Conservation (phyloP, 2,888 invertebrate species). For the Eretmocerus hayati region DNA sequence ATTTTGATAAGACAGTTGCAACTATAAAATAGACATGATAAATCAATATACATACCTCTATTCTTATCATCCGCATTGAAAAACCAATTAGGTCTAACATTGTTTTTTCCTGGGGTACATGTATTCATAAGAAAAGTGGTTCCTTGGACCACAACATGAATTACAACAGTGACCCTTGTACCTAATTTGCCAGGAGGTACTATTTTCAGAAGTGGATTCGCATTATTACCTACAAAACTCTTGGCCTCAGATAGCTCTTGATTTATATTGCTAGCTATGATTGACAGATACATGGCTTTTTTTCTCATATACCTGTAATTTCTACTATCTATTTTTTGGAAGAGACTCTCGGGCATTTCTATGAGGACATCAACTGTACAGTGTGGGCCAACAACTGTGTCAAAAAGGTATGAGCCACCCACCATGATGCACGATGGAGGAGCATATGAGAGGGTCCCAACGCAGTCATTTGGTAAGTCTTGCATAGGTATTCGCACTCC, state of each 20-base stretch:
- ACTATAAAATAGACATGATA: not conserved
- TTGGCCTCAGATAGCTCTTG: slow-evolving; percentile 51
- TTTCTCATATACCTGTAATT: slow-evolving; percentile 79
- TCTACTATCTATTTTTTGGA: slow-evolving; percentile 71
- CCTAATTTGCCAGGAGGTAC: slow-evolving; percentile 52
- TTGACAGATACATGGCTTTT: slow-evolving; percentile 68
- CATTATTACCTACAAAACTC: slow-evolving; percentile 52
- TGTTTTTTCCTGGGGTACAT: slow-evolving; percentile 69
- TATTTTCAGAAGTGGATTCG: slow-evolving; percentile 49
- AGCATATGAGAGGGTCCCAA: slow-evolving; percentile 56
- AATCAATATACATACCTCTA: slow-evolving; percentile 36
- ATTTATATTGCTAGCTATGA: slow-evolving; percentile 58
- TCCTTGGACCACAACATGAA: slow-evolving; percentile 58
- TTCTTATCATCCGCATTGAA: slow-evolving; percentile 42
- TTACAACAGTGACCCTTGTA: slow-evolving; percentile 51
- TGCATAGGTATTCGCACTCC: slow-evolving; percentile 54
- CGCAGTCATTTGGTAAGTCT: slow-evolving; percentile 47
- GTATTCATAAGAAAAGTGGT: slow-evolving; percentile 63
- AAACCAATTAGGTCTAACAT: slow-evolving; percentile 59
- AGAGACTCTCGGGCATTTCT: slow-evolving; percentile 66
- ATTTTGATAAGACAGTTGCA: not conserved
- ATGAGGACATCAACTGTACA: slow-evolving; percentile 63
- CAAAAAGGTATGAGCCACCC: slow-evolving; percentile 63
- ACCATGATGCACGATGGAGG: slow-evolving; percentile 58
- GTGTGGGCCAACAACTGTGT: slow-evolving; percentile 61